Percentiles rank a stretch among this genome's conserved stretches.
Evolutionary conservation across 2,888 invertebrate species (phyloP).

Genomic region (Serrognathus titanus): DNA sequence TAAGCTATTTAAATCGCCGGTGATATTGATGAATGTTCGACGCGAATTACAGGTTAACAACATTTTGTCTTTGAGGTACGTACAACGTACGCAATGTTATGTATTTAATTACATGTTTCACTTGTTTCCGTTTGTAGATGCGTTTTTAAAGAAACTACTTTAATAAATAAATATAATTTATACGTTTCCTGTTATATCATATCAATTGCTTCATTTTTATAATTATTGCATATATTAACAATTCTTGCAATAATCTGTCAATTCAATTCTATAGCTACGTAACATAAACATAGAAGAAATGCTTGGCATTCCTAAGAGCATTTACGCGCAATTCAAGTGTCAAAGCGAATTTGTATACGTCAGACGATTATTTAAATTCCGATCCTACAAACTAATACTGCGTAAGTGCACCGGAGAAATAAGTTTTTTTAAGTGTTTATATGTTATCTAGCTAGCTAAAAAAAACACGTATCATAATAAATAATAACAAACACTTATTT

Average conservation of each 20-base stretch:
- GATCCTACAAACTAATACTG: not conserved
- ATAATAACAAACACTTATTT: too few species aligned
- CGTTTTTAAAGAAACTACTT: too few species aligned
- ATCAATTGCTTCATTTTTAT: too few species aligned
- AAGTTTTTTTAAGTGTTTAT: too few species aligned
- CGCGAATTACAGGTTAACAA: not conserved
- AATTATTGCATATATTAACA: not conserved
- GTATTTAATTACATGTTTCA: too few species aligned
- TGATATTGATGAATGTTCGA: constrained; percentile 9
- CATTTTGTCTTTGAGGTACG: not conserved
- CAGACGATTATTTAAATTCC: not conserved
- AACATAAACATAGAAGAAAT: not conserved
- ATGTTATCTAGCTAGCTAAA: too few species aligned
- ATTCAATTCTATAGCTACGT: not conserved
- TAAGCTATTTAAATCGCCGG: constrained; percentile 10
- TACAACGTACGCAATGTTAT: not conserved
- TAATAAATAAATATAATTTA: too few species aligned
- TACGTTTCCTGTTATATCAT: too few species aligned
- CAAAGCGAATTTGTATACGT: not conserved
- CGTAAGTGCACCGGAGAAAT: not conserved
- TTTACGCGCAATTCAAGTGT: constrained; percentile 3
- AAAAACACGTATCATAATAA: too few species aligned
- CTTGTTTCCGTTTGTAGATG: too few species aligned
- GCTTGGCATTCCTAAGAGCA: not conserved
- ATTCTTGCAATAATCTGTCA: not conserved